Evolutionary conservation across 2,797 vertebrate genomes (phyloP).

Genomic region (Clarias laeviceps): DNA sequence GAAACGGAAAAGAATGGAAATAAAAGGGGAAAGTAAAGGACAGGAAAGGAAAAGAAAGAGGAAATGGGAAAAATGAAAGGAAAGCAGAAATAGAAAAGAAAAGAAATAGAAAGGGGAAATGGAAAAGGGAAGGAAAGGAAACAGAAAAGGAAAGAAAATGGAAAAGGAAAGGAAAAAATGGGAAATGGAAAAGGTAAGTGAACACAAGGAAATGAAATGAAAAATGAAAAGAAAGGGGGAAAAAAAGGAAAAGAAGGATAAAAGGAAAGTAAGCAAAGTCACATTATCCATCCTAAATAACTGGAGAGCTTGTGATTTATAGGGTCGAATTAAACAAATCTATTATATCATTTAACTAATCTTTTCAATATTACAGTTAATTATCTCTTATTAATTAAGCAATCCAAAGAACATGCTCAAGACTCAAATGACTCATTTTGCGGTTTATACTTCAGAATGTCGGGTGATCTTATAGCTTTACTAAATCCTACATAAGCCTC

Average conservation of each 20-base stretch:
- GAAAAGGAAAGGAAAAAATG: background rate
- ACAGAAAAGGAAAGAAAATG: background rate
- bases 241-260: background rate
- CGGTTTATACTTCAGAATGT: background rate
- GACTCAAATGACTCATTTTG: conserved; percentile 1
- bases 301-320: background rate
- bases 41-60: no score
- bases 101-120: no score
- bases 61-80: no score
- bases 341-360: background rate
- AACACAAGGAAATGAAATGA: no score
- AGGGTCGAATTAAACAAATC: background rate
- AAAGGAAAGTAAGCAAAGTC: background rate
- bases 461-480: background rate
- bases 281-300: background rate
- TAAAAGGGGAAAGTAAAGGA: no score
- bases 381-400: background rate
- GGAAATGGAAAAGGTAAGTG: background rate
- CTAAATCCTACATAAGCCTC: background rate
- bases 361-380: background rate
- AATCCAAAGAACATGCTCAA: background rate
- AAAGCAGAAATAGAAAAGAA: no score
- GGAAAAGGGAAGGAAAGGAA: background rate
- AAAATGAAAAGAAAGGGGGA: no score
- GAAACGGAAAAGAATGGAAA: no score